Percentiles rank a stretch among this genome's conserved stretches.
These are phyloP conservation scores for Drosophila fulvimacula DNA, from an alignment of 2,888 invertebrate genomes.

Conservation along the genomic window DNA sequence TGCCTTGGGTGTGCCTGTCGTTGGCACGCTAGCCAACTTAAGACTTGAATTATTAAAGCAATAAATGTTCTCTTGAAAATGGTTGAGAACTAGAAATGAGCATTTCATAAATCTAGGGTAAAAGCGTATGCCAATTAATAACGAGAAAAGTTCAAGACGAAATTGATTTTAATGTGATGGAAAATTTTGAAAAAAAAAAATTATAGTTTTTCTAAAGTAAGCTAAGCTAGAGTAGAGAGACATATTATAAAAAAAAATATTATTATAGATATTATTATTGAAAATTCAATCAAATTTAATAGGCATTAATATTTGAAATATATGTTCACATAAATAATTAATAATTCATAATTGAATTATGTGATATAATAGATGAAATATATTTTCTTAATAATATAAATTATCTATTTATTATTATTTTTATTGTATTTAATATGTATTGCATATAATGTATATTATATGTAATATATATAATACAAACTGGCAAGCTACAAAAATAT, in stretches of 20 bases:
- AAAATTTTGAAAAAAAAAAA: background rate
- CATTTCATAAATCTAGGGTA: constrained; percentile 3
- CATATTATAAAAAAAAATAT: background rate
- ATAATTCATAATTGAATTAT: too few relatives aligned
- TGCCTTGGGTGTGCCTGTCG: constrained; percentile 22
- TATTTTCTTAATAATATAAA: too few relatives aligned
- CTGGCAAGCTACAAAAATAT: too few relatives aligned
- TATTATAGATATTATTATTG: too few relatives aligned
- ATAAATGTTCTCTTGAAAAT: constrained; percentile 55
- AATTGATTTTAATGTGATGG: background rate
- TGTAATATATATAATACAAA: too few relatives aligned
- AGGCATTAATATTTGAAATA: too few relatives aligned
- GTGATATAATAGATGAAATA: too few relatives aligned
- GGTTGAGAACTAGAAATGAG: constrained; percentile 8
- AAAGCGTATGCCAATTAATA: constrained; percentile 2
- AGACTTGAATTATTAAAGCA: constrained; percentile 58
- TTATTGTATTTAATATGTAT: too few relatives aligned
- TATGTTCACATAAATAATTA: too few relatives aligned
- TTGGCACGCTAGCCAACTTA: constrained; percentile 26
- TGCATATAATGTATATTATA: too few relatives aligned
- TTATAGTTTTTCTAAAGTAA: background rate
- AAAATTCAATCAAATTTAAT: too few relatives aligned
- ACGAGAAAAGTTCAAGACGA: background rate
- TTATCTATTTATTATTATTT: too few relatives aligned
- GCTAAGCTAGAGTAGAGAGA: background rate